These are phyloP conservation scores for Machimus rusticus DNA, from an alignment of 2,888 invertebrate species.

Conservation along the genomic window DNA sequence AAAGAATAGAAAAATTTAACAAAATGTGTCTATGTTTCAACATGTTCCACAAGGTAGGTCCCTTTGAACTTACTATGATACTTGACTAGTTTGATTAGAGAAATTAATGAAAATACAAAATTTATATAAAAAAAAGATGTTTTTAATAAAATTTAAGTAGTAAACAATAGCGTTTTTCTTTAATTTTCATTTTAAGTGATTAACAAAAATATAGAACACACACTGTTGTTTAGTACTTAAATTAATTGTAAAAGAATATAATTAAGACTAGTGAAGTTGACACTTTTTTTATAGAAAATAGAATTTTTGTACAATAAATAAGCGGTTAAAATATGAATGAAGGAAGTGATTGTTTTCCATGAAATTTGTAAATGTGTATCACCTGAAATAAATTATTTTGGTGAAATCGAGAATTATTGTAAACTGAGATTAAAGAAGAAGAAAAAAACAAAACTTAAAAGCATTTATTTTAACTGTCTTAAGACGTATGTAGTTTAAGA, in stretches of 20 bases:
- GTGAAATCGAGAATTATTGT: background rate
- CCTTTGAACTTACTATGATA: conserved; percentile 12
- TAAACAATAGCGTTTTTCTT: conserved; percentile 26
- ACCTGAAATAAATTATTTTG: background rate
- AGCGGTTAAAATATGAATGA: conserved; percentile 29
- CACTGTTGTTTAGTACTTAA: conserved; percentile 43
- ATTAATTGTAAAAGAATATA: conserved; percentile 1
- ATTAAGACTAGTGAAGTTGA: conserved; percentile 16
- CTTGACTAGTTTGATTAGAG: conserved; percentile 26
- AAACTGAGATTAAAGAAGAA: background rate
- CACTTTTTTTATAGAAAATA: background rate
- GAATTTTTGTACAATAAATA: conserved; percentile 1
- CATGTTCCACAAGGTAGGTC: conserved; percentile 20
- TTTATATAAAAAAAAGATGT: background rate
- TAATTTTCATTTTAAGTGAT: background rate
- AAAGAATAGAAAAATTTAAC: conserved; percentile 15
- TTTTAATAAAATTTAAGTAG: conserved; percentile 2
- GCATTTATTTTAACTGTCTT: conserved; percentile 31
- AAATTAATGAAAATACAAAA: background rate
- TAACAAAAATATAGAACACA: background rate
- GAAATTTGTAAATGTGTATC: background rate
- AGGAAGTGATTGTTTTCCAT: background rate
- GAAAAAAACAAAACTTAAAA: background rate
- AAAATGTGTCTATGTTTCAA: conserved; percentile 3
- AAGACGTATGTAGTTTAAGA: background rate